phyloP scores from a whole-genome alignment of 2,888 invertebrate species.

The Acleris emargana region DNA sequence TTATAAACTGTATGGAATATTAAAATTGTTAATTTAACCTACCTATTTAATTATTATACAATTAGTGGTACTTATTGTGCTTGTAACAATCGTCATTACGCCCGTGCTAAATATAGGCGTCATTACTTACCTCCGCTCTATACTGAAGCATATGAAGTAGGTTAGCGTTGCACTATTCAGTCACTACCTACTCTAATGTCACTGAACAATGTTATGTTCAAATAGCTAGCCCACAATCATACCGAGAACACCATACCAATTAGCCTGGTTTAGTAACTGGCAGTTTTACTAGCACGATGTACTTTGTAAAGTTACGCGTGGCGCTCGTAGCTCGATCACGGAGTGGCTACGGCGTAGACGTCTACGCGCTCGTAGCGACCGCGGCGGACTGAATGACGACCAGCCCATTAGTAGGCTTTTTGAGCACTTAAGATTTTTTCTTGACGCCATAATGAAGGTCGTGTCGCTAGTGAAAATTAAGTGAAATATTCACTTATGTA shows the following conservation, averaged over 20 bases:
- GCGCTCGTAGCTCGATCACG: conserved; percentile 47
- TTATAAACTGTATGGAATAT: no score
- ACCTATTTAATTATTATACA: no score
- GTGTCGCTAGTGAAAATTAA: conserved; percentile 46
- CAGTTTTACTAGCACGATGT: neutral
- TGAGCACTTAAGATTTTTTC: conserved; percentile 54
- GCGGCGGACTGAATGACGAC: conserved; percentile 62
- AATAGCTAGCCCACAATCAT: conserved; percentile 37
- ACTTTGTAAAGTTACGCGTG: conserved; percentile 42
- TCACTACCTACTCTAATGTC: conserved; percentile 56
- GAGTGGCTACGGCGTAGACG: conserved; percentile 66
- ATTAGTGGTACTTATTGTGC: no score
- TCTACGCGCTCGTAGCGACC: conserved; percentile 63
- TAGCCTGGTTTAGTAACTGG: conserved; percentile 12
- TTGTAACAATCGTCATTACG: neutral
- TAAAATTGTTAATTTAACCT: no score
- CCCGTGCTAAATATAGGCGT: conserved; percentile 38
- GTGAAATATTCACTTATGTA: conserved; percentile 36
- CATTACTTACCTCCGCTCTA: conserved; percentile 68
- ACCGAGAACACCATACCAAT: neutral
- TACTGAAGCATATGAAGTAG: conserved; percentile 67
- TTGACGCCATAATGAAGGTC: conserved; percentile 53
- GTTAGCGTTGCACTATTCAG: conserved; percentile 67
- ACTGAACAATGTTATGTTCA: conserved; percentile 53
- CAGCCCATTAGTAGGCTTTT: conserved; percentile 53